phyloP scores from a whole-genome alignment of 2,113 vertebrate species.

The Corynorhinus townsendii region DNA sequence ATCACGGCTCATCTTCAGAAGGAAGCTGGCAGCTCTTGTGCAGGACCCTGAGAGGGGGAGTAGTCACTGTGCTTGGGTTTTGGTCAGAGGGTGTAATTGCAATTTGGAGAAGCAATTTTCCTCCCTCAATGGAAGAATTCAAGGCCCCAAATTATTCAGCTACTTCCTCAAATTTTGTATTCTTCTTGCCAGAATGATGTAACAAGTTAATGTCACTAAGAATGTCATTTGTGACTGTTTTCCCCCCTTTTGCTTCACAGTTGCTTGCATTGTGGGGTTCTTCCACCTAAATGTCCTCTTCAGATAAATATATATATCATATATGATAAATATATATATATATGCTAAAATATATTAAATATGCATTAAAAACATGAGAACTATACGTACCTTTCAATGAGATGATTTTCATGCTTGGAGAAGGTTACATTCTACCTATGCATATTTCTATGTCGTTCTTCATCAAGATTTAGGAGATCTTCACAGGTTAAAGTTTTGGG shows the following conservation, averaged over 20 bases:
- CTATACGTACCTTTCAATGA: constrained; percentile 81
- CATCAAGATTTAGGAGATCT: constrained; percentile 77
- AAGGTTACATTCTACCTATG: constrained; percentile 81
- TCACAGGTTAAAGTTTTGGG: constrained; percentile 77
- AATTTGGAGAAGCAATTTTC: background rate
- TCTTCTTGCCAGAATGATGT: constrained; percentile 6
- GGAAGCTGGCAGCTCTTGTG: background rate
- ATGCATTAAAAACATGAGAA: background rate
- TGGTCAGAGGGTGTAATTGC: background rate
- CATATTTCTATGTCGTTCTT: constrained; percentile 82
- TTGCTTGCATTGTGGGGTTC: background rate
- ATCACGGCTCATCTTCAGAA: background rate
- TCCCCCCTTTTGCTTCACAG: background rate
- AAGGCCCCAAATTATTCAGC: background rate
- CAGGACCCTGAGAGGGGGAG: background rate
- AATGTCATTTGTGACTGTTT: background rate
- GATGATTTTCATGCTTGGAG: constrained; percentile 75
- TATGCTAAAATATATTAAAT: background rate
- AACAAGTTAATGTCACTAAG: constrained; percentile 10
- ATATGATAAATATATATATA: too few relatives aligned
- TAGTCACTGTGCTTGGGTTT: background rate
- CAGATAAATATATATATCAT: too few relatives aligned
- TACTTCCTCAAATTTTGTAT: constrained; percentile 22
- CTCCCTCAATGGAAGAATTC: background rate
- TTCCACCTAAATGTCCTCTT: background rate